phyloP scores from a whole-genome alignment of 1,140 invertebrate species.

The Drosophila miranda region DNA sequence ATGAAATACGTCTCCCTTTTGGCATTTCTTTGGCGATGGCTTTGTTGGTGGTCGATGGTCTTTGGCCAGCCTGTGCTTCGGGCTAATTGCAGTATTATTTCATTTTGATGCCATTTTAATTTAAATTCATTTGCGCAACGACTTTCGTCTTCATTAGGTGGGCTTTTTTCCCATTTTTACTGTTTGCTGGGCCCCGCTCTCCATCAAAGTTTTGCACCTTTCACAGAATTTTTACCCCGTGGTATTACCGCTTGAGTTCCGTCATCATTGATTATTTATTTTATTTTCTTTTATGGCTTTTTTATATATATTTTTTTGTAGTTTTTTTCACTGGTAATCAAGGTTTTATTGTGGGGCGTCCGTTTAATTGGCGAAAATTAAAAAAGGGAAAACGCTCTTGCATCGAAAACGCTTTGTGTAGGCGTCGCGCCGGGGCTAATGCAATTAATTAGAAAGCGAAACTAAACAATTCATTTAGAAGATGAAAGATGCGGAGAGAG shows the following conservation, averaged over 20 bases:
- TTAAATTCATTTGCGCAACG: conserved; percentile 75
- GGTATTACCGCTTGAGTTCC: conserved; percentile 47
- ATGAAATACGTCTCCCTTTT: neutral
- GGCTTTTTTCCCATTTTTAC: conserved; percentile 19
- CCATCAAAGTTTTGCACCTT: conserved; percentile 68
- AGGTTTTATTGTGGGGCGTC: conserved; percentile 48
- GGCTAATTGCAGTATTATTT: conserved; percentile 78
- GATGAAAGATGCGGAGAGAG: conserved; percentile 13
- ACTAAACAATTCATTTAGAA: conserved; percentile 62
- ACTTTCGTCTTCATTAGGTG: conserved; percentile 75
- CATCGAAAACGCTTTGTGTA: conserved; percentile 51
- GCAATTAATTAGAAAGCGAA: conserved; percentile 80
- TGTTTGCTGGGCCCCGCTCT: conserved; percentile 52
- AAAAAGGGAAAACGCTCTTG: conserved; percentile 73
- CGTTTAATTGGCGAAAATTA: conserved; percentile 79
- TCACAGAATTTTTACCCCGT: conserved; percentile 56
- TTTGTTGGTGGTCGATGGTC: conserved; percentile 28
- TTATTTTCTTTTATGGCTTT: conserved; percentile 39
- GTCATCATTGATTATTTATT: conserved; percentile 41
- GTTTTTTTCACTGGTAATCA: conserved; percentile 26
- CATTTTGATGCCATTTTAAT: conserved; percentile 72
- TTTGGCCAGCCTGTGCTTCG: conserved; percentile 28
- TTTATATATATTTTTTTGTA: conserved; percentile 40
- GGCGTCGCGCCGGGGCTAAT: conserved; percentile 56
- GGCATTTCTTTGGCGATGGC: conserved; percentile 9